Percentiles rank a stretch among this genome's conserved stretches.
Evolutionary conservation across 2,113 vertebrate genomes (phyloP).

Genomic region (Campylorhamphus procurvoides): DNA sequence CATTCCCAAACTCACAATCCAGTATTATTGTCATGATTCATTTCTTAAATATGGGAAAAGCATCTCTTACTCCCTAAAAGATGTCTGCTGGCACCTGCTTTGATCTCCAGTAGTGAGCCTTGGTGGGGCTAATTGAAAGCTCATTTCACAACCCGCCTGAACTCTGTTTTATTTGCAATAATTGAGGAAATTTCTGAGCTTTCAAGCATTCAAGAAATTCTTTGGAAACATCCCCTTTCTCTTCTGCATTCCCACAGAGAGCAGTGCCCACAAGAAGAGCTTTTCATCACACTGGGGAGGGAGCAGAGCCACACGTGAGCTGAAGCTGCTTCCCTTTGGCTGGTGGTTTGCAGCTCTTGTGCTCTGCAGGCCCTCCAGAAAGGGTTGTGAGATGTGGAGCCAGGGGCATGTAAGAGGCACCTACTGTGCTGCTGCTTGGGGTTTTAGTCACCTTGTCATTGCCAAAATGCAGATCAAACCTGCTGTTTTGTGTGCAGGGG

Average conservation of each 20-base stretch:
- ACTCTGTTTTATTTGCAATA: not conserved
- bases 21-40: not conserved
- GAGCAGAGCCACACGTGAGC: not conserved
- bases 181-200: not conserved
- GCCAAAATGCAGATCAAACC: not conserved
- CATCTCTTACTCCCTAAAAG: not conserved
- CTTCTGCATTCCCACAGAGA: not conserved
- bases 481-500: not conserved
- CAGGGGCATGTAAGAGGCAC: rapidly evolving
- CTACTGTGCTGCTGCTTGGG: not conserved
- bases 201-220: not conserved
- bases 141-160: not conserved
- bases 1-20: not conserved
- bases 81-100: not conserved
- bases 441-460: not conserved
- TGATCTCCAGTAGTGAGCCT: not conserved
- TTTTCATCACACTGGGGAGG: rapidly evolving
- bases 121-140: not conserved
- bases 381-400: not conserved
- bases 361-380: not conserved
- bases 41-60: not conserved
- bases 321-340: not conserved
- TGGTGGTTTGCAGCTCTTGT: not conserved
- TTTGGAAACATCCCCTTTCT: not conserved
- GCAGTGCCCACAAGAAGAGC: not conserved